phyloP scores from a whole-genome alignment of 2,113 vertebrate species.

The Lucifuga dentata region DNA sequence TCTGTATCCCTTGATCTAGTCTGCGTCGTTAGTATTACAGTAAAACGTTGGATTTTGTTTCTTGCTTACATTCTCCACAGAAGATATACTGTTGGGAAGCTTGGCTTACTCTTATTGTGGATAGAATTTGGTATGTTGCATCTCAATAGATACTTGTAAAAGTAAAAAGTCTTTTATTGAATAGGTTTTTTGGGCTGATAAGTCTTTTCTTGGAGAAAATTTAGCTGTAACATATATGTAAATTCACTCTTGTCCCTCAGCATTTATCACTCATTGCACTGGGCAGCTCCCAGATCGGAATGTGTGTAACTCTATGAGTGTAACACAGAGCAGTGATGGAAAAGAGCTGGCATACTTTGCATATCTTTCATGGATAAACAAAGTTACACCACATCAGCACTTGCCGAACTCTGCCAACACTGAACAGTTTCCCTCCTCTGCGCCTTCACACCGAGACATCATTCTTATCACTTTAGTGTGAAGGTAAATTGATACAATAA shows the following conservation, averaged over 20 bases:
- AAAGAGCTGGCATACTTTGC: constrained; percentile 42
- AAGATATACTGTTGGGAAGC: too few relatives aligned
- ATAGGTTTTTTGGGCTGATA: not conserved
- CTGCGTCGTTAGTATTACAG: too few relatives aligned
- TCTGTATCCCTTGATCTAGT: too few relatives aligned
- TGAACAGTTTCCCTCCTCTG: constrained; percentile 1
- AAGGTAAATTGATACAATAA: too few relatives aligned
- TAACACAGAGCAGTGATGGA: constrained; percentile 13
- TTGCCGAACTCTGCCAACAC: not conserved
- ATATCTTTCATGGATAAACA: constrained; percentile 59
- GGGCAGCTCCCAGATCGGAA: constrained; percentile 34
- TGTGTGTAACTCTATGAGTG: constrained; percentile 31
- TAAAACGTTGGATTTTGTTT: too few relatives aligned
- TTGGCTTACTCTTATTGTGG: too few relatives aligned
- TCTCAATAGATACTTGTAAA: too few relatives aligned
- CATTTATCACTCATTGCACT: not conserved
- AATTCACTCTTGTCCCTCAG: not conserved
- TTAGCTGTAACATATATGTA: not conserved
- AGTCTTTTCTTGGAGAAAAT: not conserved
- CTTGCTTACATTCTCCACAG: too few relatives aligned
- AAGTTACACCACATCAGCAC: constrained; percentile 42
- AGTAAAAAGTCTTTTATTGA: not conserved
- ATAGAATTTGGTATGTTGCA: too few relatives aligned
- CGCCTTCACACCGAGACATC: not conserved
- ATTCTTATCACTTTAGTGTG: too few relatives aligned